Evolutionary conservation across 2,797 vertebrate genomes (phyloP).

Genomic region (Dromococcyx pavoninus): DNA sequence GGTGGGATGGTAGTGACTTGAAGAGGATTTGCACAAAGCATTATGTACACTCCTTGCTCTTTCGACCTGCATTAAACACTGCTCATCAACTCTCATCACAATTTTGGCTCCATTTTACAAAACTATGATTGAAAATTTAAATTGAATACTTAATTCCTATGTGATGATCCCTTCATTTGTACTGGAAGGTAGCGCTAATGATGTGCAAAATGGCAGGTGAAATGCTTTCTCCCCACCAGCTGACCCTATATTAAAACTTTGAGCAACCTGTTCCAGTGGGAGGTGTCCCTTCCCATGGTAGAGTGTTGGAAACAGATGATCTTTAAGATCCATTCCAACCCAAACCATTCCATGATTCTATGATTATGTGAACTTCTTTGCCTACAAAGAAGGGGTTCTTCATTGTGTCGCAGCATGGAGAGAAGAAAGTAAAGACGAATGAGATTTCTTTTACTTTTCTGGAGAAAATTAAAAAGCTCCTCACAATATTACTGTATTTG

Average conservation of each 20-base stretch:
- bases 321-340: no score
- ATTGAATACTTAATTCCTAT: background rate
- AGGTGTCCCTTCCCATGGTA: no score
- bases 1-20: background rate
- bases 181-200: background rate
- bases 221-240: background rate
- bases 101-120: background rate
- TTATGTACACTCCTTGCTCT: background rate
- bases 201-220: background rate
- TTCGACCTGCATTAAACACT: background rate
- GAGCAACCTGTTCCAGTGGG: no score
- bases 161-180: background rate
- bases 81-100: background rate
- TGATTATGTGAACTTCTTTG: background rate
- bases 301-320: no score
- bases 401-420: background rate
- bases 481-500: background rate
- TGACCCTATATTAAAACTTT: background rate
- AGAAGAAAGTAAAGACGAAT: background rate
- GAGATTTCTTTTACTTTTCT: background rate
- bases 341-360: no score
- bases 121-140: background rate
- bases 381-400: background rate
- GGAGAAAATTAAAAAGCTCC: background rate
- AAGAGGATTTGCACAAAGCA: background rate